Conservation (phyloP, 1,140 invertebrate species). For the Monomorium pharaonis region DNA sequence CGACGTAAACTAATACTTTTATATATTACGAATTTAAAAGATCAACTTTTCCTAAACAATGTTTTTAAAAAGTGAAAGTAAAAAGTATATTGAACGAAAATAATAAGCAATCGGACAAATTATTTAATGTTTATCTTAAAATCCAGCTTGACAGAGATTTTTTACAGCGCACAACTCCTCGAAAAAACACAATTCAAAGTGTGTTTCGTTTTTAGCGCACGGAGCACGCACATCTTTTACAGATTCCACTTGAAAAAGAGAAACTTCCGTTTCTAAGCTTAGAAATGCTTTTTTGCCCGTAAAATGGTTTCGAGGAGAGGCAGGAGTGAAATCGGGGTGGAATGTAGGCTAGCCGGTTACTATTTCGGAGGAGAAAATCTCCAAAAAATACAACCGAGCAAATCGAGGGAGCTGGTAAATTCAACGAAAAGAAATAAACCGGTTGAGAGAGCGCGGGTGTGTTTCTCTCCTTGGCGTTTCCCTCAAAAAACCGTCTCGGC, state of each 20-base stretch:
- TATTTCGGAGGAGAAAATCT: neutral
- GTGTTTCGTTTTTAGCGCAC: neutral
- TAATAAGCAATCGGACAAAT: neutral
- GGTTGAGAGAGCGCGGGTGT: neutral
- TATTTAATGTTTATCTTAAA: neutral
- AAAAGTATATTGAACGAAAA: neutral
- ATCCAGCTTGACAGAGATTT: neutral
- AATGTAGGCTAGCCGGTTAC: conserved; percentile 60
- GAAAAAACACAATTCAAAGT: neutral
- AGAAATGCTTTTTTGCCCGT: conserved; percentile 39
- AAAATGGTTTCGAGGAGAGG: conserved; percentile 55
- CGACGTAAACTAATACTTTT: conserved; percentile 2
- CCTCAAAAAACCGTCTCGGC: neutral
- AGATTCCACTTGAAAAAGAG: conserved; percentile 5
- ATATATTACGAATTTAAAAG: neutral
- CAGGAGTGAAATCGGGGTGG: conserved; percentile 47
- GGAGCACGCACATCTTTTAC: neutral
- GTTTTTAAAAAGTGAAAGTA: neutral
- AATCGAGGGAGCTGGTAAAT: neutral
- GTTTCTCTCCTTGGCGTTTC: conserved; percentile 1
- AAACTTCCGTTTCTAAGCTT: conserved; percentile 15
- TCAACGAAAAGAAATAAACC: conserved; percentile 15
- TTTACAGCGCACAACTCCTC: neutral
- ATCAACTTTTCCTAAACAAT: neutral
- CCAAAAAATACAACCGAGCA: conserved; percentile 32